Base-by-base conservation (phyloP, 2,888 invertebrate species). In the Meliscaeva auricollis region DNA sequence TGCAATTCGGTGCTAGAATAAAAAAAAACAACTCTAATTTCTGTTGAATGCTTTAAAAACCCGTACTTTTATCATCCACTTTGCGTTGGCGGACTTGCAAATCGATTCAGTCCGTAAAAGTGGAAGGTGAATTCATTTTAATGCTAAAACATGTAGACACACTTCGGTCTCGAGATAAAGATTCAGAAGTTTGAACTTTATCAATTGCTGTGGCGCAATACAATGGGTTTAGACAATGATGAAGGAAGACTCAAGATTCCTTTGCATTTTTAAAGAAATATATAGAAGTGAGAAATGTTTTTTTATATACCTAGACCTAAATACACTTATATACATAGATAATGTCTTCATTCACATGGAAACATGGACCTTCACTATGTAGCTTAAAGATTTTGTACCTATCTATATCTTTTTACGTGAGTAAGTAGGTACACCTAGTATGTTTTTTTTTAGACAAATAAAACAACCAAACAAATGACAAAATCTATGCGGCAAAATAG, bases 21-120 rank as follows among this genome's bases (percentile, higher is more conserved):
- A 44, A 32, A 41, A 62, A 83, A 44, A 32, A 41, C 54, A 83
- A 79, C 83, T 79, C 78, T 82, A 68, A 78, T 82, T 72, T 72
- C 56, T 54, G 54, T 69, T 77, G 70, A 68, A 60, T 6, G 66
- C 9, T 38, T 66, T 13, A 13, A 4, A 11, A 17, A 50, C n/a
- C n/a, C n/a, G n/a, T n/a, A 72, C 52, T 2, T 1, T 35, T 9
- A 35, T 8, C 44, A 60, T 60, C 46, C 17, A 26, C 35, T 64
- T n/a, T 26, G 26, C 4, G 26, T 4, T 35, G 26, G 56, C 38
- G 41, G 38, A 66, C 52, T 30, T 20, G 32, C 58, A 68, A 69
- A 82, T 66, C 73, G 73, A 82, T 78, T 48, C 44, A 62, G 56
- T 52, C 6, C 9, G 48, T 74, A 64, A 62, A 80, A 26, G 41